Evolutionary conservation across 2,113 vertebrate species (phyloP).

Genomic region (Erythrocercus mccallii): DNA sequence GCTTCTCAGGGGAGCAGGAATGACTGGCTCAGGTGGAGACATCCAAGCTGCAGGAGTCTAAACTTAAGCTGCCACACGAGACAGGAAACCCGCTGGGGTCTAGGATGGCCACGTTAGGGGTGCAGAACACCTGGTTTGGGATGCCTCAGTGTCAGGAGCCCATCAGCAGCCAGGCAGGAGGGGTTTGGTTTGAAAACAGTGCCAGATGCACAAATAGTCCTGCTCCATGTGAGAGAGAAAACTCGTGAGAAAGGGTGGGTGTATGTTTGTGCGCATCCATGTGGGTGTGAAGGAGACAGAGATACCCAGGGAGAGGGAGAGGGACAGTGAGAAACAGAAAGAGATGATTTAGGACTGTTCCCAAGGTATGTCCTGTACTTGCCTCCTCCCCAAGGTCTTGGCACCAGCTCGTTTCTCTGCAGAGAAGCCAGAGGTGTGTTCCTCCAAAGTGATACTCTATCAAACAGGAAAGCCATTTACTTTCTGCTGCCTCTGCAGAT

Average conservation of each 20-base stretch:
- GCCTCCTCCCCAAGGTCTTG: constrained; percentile 49
- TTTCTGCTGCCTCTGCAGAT: constrained; percentile 63
- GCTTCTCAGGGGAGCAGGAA: neutral
- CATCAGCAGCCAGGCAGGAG: neutral
- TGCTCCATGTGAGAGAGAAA: neutral
- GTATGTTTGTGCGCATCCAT: neutral
- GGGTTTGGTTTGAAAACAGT: neutral
- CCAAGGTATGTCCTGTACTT: neutral
- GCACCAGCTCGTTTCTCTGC: constrained; percentile 29
- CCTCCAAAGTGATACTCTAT: constrained; percentile 52
- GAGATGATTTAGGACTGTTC: neutral
- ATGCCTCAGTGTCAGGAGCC: neutral
- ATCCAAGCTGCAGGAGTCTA: neutral
- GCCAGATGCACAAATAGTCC: neutral
- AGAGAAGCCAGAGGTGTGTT: neutral
- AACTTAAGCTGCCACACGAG: neutral
- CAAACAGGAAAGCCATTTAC: constrained; percentile 59
- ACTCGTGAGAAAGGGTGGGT: accelerated
- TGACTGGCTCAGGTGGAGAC: neutral
- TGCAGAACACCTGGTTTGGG: neutral
- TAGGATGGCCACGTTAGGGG: neutral
- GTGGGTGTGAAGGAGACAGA: neutral
- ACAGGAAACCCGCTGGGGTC: neutral
- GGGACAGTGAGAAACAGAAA: neutral
- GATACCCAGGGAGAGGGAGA: neutral